phyloP scores from a whole-genome alignment of 2,888 invertebrate species.

The Acrocera orbiculus region DNA sequence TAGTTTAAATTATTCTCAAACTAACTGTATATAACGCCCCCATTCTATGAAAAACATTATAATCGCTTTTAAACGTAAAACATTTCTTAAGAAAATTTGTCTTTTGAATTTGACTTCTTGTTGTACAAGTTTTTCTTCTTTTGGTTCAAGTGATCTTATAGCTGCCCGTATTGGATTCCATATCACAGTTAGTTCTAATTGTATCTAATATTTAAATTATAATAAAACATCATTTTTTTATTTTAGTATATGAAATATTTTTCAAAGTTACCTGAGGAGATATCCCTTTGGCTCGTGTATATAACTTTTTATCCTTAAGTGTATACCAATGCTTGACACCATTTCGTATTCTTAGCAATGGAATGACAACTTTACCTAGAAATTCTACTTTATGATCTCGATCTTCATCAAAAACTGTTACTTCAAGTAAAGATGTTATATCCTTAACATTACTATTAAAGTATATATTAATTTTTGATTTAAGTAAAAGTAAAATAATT shows the following conservation, averaged over 20 bases:
- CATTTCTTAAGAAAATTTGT: conserved; percentile 83
- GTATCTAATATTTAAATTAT: conserved; percentile 35
- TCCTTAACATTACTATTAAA: conserved; percentile 70
- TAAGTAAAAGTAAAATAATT: neutral
- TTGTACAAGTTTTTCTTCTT: conserved; percentile 87
- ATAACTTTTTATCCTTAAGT: conserved; percentile 86
- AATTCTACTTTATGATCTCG: conserved; percentile 97
- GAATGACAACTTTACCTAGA: conserved; percentile 79
- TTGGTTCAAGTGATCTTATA: conserved; percentile 82
- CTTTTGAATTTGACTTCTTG: conserved; percentile 91
- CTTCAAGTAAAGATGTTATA: conserved; percentile 81
- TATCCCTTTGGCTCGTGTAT: conserved; percentile 78
- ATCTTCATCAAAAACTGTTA: conserved; percentile 96
- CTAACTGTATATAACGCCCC: conserved; percentile 82
- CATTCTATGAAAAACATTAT: conserved; percentile 76
- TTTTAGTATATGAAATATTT: neutral
- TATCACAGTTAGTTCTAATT: conserved; percentile 75
- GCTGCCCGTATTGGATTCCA: conserved; percentile 91
- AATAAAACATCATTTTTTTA: neutral
- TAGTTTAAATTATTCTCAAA: conserved; percentile 1
- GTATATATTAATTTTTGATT: neutral
- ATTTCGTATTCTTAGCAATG: conserved; percentile 67
- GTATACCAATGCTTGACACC: conserved; percentile 92
- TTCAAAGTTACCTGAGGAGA: conserved; percentile 43
- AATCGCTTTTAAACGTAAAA: conserved; percentile 77